Evolutionary conservation across 2,888 invertebrate genomes (phyloP), one percentile per base, ranked within the genome.

Genomic region (Eupelmus urozonus): DNA sequence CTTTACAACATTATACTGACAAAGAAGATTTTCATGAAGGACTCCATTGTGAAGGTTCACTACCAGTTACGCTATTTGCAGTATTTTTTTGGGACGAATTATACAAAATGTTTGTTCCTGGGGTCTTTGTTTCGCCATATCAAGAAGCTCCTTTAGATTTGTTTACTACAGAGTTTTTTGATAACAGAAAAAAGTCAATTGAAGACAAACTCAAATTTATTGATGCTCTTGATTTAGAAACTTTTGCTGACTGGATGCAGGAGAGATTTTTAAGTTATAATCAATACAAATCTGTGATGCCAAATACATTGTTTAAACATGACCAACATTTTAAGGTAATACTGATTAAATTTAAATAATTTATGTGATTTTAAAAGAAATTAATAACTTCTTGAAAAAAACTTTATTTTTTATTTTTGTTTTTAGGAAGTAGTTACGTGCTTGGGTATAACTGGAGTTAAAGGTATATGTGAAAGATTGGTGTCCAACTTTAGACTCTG

Each of bases 81-180:
- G 89, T 95, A 0, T 89, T 95, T 7, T 95, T 96, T 88, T 97
- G 96, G 96, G 94, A 96, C 82, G 93, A 96, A 1, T 92, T 97
- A 62, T 95, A 93, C 84, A 87, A 90, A 74, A 82, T 88, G 13
- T 91, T 91, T 80, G 90, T 93, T 16, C 91, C 91, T 66, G 94
- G 95, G 78, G 91, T 92, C 13, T 96, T 95, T 88, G 90, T 95
- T 57, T 92, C 92, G 0, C 89, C 90, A 2, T 93, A 93, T 86
- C 96, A 96, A 87, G 85, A 89, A 4, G 91, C 90, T n/a, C 97
- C 97, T 0, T 89, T 95, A 4, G 97, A 97, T 89, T 88, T 96
- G 83, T 92, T 91, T 85, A 91, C 92, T 0, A 90, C 91, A 1
- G 90, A 92, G 57, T 97, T 97, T 90, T 95, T 95, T 84, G 70